Conservation (phyloP, 2,113 vertebrate genomes). For the Notothenia coriiceps region DNA sequence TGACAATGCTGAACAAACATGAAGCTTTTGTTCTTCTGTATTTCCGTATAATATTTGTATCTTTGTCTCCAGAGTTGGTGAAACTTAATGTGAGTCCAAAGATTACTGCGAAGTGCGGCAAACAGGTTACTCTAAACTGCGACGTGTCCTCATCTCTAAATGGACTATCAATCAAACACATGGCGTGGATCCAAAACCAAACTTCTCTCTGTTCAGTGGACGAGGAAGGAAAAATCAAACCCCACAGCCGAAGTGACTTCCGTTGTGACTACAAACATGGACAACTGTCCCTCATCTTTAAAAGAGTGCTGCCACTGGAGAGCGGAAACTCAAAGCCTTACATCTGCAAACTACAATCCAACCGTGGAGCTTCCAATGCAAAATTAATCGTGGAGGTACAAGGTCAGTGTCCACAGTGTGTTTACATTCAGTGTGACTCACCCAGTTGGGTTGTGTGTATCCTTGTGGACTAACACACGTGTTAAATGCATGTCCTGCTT, state of each 20-base stretch:
- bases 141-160: neutral
- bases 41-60: neutral
- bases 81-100: constrained; percentile 17
- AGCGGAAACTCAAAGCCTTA: neutral
- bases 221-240: neutral
- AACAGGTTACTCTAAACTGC: constrained; percentile 58
- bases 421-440: neutral
- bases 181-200: constrained; percentile 60
- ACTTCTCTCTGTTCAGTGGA: constrained; percentile 49
- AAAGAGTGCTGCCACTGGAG: constrained; percentile 25
- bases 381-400: constrained; percentile 48
- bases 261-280: constrained; percentile 48
- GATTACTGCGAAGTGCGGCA: constrained; percentile 45
- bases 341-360: constrained; percentile 71
- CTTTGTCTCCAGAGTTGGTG: constrained; percentile 52
- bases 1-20: neutral
- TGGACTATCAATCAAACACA: constrained; percentile 44
- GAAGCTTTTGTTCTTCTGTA: neutral
- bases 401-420: constrained; percentile 65
- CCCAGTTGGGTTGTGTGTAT: neutral
- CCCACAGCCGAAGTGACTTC: neutral
- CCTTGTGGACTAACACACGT: neutral
- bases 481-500: neutral
- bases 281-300: constrained; percentile 51
- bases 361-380: neutral